phyloP scores from a whole-genome alignment of 1,140 invertebrate genomes.

The Hesperophylax magnus region DNA sequence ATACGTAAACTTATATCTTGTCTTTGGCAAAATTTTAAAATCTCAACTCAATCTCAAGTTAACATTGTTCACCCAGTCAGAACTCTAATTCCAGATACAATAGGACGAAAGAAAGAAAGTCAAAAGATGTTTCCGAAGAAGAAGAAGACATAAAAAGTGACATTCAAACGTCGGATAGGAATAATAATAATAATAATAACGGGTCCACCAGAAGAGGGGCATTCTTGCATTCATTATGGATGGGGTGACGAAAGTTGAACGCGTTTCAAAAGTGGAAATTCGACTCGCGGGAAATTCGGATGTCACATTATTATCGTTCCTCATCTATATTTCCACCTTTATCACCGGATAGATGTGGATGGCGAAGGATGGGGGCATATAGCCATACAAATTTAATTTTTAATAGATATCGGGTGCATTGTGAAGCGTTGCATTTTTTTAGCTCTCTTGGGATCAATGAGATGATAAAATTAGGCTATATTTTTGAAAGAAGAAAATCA shows the following conservation, averaged over 20 bases:
- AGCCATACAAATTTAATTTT: too few species aligned
- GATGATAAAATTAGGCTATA: too few species aligned
- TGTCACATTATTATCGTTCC: constrained; percentile 51
- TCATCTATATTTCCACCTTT: constrained; percentile 50
- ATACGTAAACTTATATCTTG: too few species aligned
- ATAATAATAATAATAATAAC: not conserved
- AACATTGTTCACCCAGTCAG: too few species aligned
- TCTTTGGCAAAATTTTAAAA: too few species aligned
- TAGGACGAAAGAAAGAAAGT: not conserved
- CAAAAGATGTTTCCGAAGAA: constrained; percentile 8
- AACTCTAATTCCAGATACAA: not conserved
- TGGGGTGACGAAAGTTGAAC: constrained; percentile 37
- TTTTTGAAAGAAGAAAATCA: too few species aligned
- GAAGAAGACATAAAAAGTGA: constrained; percentile 23
- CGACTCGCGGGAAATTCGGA: constrained; percentile 56
- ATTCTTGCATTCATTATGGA: constrained; percentile 41
- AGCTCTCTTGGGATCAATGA: too few species aligned
- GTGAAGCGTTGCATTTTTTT: too few species aligned
- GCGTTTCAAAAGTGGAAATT: constrained; percentile 48
- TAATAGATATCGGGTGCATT: too few species aligned
- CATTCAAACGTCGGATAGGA: constrained; percentile 3
- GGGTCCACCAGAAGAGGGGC: not conserved
- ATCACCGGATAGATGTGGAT: not conserved
- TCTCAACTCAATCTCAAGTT: too few species aligned
- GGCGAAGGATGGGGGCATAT: not conserved